Base-by-base conservation (phyloP, 2,113 vertebrate genomes). In the Callithrix jacchus region DNA sequence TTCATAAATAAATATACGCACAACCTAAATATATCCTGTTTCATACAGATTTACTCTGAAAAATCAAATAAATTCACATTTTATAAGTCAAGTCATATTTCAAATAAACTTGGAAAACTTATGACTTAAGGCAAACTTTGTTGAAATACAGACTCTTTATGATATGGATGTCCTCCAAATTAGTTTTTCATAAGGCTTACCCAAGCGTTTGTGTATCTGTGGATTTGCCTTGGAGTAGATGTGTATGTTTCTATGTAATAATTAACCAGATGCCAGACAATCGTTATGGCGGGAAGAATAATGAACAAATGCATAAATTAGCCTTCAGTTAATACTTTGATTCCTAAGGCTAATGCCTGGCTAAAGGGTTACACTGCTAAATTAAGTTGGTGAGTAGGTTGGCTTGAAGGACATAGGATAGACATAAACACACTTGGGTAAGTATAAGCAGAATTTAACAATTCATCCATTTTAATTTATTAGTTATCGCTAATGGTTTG, bases 71-170 rank as follows among this genome's bases (percentile, higher is more conserved):
- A 58, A 90, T 87, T 95, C 17, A 18, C 37, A 84, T 52, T 93
- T 84, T 90, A 12, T 76, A 87, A 91, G 81, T 77, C 12, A 92
- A 87, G 25, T 80, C 83, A 58, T 49, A 94, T 81, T 95, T 90
- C 54, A 95, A 76, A 82, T 61, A 68, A 96, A 81, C 18, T 85
- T 89, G 73, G 74, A 93, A 70, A 82, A 35, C 25, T 42, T 87
- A 82, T 56, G 45, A 90, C 30, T 95, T 95, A 84, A 77, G 54
- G 37, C 1, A 87, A 86, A 61, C 87, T 85, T 92, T 52, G 89
- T 94, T 97, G n/a, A 95, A 96, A 85, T 37, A 66, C 30, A 82
- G 89, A 91, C 56, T 81, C 32, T 84, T 91, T 73, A 92, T 56
- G 79, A 84, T 68, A 73, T 42, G 27, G 79, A 0, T 77, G 8